A percentile compares a stretch with the other conserved stretches of the same genome.
phyloP scores from a whole-genome alignment of 2,797 vertebrate species.

The Erpetoichthys calabaricus region DNA sequence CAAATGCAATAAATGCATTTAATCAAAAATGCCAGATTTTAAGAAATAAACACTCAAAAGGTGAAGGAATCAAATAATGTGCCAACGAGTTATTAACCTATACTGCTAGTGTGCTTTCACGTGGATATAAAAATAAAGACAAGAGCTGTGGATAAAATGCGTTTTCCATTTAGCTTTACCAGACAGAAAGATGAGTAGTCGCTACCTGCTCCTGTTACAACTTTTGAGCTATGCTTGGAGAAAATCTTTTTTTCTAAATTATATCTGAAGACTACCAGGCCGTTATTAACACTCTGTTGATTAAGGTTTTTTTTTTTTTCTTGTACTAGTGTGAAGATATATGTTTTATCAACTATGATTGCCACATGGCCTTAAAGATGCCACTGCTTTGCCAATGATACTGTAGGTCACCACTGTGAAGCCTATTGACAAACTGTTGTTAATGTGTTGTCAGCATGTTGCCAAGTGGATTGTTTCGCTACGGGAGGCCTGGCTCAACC shows the following conservation, averaged over 20 bases:
- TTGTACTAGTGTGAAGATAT: slow-evolving; percentile 27
- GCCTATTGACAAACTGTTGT: slow-evolving; percentile 82
- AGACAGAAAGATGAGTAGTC: too few species aligned
- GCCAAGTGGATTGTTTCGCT: slow-evolving; percentile 59
- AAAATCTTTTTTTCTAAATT: neutral
- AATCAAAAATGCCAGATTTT: too few species aligned
- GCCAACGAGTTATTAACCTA: too few species aligned
- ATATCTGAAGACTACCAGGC: neutral
- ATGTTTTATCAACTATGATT: slow-evolving; percentile 42
- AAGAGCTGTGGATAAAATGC: too few species aligned
- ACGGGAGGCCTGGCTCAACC: slow-evolving; percentile 50
- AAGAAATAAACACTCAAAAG: too few species aligned
- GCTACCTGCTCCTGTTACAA: slow-evolving; percentile 20
- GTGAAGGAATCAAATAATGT: too few species aligned
- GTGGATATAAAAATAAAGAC: too few species aligned
- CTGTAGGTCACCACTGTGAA: slow-evolving; percentile 54
- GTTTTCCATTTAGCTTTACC: too few species aligned
- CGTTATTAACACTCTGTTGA: neutral
- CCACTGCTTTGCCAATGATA: slow-evolving; percentile 55
- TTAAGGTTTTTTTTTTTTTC: slow-evolving; percentile 1
- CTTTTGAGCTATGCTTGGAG: slow-evolving; percentile 27
- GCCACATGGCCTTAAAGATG: slow-evolving; percentile 50
- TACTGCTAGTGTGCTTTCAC: too few species aligned
- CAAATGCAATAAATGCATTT: too few species aligned
- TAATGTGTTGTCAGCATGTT: slow-evolving; percentile 73